These are phyloP conservation scores for Macrosteles quadrilineatus DNA, from an alignment of 1,140 invertebrate species.

Conservation along the genomic window DNA sequence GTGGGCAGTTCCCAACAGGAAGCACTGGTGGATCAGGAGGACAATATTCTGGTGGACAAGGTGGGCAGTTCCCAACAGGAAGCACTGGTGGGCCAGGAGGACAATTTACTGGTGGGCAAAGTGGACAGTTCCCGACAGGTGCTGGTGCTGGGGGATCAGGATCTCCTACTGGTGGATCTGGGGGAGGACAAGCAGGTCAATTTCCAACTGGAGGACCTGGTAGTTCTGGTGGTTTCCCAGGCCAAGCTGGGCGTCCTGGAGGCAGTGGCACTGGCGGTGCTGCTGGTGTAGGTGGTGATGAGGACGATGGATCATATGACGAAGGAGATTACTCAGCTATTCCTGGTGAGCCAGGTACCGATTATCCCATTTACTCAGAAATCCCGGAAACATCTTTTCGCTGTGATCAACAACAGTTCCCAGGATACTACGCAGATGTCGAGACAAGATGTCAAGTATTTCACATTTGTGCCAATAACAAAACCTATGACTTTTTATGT, in stretches of 20 bases:
- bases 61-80: slow-evolving; percentile 35
- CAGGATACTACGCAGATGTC: slow-evolving; percentile 83
- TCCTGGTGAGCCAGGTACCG: slow-evolving; percentile 64
- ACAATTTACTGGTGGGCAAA: slow-evolving; percentile 34
- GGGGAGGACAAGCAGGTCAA: slow-evolving; percentile 40
- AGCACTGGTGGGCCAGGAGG: slow-evolving; percentile 35
- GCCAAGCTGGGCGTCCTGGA: too few relatives aligned
- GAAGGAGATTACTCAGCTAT: slow-evolving; percentile 83
- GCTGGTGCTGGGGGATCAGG: slow-evolving; percentile 43
- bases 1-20: slow-evolving; percentile 43
- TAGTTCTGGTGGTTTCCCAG: slow-evolving; percentile 39
- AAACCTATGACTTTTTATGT: slow-evolving; percentile 82
- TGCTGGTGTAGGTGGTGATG: slow-evolving; percentile 36
- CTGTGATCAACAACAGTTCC: slow-evolving; percentile 72
- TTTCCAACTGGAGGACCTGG: slow-evolving; percentile 37
- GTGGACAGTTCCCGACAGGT: slow-evolving; percentile 38
- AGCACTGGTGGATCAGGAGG: slow-evolving; percentile 38
- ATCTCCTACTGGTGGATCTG: slow-evolving; percentile 39
- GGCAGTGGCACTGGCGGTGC: slow-evolving; percentile 24
- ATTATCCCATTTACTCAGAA: slow-evolving; percentile 72
- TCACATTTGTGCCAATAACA: slow-evolving; percentile 79
- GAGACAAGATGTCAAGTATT: slow-evolving; percentile 85
- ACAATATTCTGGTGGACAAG: slow-evolving; percentile 41
- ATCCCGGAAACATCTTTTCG: slow-evolving; percentile 73
- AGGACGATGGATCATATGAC: slow-evolving; percentile 59